These are phyloP conservation scores for Drosophila subquinaria DNA, from an alignment of 2,888 invertebrate genomes.

Conservation along the genomic window DNA sequence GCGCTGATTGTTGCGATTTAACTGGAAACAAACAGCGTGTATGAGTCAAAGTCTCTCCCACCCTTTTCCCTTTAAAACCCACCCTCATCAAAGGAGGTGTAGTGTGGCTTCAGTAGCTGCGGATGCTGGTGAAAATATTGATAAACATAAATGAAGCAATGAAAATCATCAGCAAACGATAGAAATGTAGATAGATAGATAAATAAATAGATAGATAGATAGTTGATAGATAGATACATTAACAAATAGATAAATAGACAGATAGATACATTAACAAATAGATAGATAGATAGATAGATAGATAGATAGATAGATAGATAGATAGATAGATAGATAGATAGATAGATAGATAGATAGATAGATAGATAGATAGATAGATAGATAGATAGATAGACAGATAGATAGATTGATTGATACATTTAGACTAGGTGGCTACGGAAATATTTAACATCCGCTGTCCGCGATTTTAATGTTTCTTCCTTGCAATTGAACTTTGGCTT, in stretches of 20 bases:
- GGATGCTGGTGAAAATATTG: background rate
- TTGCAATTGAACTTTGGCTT: no score
- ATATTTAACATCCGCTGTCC: background rate
- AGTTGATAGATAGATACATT: background rate
- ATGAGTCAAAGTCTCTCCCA: slow-evolving; percentile 8
- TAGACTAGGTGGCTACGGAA: no score
- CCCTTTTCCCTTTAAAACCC: background rate
- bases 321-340: no score
- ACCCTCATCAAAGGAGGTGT: background rate
- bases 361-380: no score
- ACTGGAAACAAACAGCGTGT: slow-evolving; percentile 50
- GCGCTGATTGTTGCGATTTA: slow-evolving; percentile 78
- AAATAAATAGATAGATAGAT: background rate
- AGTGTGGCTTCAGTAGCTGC: background rate
- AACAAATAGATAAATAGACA: background rate
- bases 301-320: no score
- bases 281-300: background rate
- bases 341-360: no score
- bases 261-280: background rate
- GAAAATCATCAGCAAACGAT: background rate
- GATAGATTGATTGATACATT: no score
- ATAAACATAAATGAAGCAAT: background rate
- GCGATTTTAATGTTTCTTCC: no score
- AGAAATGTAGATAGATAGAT: background rate
- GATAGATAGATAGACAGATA: no score